Base-by-base conservation (phyloP, 2,797 vertebrate species). In the Bucorvus abyssinicus region DNA sequence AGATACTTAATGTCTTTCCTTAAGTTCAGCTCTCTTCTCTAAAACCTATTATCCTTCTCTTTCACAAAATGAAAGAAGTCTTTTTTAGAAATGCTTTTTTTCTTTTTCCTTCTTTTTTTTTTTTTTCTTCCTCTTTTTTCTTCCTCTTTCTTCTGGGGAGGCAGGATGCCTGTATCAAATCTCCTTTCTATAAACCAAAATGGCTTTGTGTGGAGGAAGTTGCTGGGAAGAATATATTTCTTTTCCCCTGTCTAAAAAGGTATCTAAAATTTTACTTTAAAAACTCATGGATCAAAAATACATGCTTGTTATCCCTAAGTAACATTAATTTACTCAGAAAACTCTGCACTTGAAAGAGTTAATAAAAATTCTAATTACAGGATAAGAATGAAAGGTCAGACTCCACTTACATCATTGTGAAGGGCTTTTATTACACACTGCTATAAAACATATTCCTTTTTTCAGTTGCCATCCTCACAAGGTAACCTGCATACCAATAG, bases 301-400 rank as follows among this genome's bases (percentile, higher is more conserved):
- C 52, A 49, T 60, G 63, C 53, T 70, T 83, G 30, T 44, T 78
- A 71, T 81, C 84, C 29, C 9, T 13, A 60, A n/a, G 44, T 79
- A 91, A 71, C 63, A 75, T 92, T 84, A 95, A 94, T 97, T 96
- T 97, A 96, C 87, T 95, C 79, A 90, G 94, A 95, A 85, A 93
- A 69, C 53, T 93, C 74, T 49, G 67, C 38, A 55, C 95, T 96
- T 96, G 83, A 95, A 97, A 97, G 93, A 96, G 79, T 97, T 97
- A 97, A 96, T 94, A 96, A 95, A 97, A 96, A 97, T 96, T 96
- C 92, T 97, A 98, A 98, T 97, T 96, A 96, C 94, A 93, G 69
- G 30, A 32, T 97, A 96, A 96, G 94, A 96, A 97, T 96, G 94
- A 97, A 97, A 97, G 96, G 97, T 97, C 95, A 95, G 96, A 95